Conservation (phyloP, 2,888 invertebrate species). For the Stratiomys singularior region DNA sequence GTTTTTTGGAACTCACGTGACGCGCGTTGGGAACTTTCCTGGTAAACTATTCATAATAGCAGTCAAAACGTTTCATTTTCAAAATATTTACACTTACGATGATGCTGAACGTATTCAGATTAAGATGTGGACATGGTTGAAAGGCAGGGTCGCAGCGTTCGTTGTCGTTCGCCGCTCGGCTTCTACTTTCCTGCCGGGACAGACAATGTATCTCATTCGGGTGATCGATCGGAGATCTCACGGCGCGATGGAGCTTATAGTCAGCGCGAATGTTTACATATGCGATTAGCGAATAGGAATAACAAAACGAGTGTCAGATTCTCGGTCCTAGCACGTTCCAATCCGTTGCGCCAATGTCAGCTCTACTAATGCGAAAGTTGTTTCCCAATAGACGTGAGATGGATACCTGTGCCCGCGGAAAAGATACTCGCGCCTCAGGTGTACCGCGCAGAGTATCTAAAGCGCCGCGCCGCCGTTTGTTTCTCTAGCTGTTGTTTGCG, state of each 20-base stretch:
- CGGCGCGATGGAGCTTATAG: background rate
- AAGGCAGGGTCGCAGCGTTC: background rate
- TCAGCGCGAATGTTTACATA: slow-evolving; percentile 19
- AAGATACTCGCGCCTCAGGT: background rate
- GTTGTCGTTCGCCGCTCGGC: background rate
- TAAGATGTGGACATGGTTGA: background rate
- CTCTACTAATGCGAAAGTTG: slow-evolving; percentile 30
- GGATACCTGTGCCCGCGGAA: background rate
- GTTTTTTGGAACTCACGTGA: background rate
- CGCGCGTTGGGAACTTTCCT: background rate
- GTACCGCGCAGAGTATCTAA: background rate
- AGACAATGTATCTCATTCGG: background rate
- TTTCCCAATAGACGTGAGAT: slow-evolving; percentile 17
- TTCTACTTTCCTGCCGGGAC: slow-evolving; percentile 2
- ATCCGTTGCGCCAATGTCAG: slow-evolving; percentile 22
- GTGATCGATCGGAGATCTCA: slow-evolving; percentile 11
- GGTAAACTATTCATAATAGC: no score
- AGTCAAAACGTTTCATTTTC: no score
- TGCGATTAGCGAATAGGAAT: slow-evolving; percentile 1
- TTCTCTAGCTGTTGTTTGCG: no score
- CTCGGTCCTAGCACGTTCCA: slow-evolving; percentile 15
- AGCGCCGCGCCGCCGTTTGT: background rate
- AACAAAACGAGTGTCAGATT: slow-evolving; percentile 10
- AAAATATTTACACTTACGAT: no score
- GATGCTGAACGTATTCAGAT: background rate